Evolutionary conservation across 1,140 invertebrate genomes (phyloP).

Genomic region (Meloidogyne chitwoodi): DNA sequence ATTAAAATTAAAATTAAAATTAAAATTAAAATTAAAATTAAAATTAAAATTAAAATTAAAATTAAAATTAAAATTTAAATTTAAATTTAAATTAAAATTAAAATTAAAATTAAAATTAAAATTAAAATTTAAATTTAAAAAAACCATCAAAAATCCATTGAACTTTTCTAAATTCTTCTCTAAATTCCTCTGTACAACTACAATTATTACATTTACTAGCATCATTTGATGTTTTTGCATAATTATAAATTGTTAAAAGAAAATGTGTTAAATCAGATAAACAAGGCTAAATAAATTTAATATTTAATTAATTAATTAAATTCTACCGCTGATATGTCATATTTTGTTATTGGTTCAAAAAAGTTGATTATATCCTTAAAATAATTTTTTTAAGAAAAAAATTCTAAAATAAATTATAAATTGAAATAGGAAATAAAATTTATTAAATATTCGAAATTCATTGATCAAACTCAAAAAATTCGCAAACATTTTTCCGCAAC

Average conservation of each 20-base stretch:
- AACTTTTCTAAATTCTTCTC: slow-evolving; percentile 45
- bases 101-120: no score
- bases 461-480: no score
- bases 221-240: slow-evolving; percentile 50
- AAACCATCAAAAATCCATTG: slow-evolving; percentile 59
- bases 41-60: no score
- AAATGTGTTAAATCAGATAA: slow-evolving; percentile 52
- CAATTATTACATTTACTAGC: slow-evolving; percentile 49
- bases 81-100: no score
- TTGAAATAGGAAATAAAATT: no score
- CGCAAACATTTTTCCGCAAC: no score
- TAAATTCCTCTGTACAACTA: slow-evolving; percentile 45
- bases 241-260: slow-evolving; percentile 55
- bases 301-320: background rate
- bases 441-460: no score
- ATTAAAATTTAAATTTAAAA: background rate
- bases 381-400: background rate
- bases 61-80: no score
- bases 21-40: no score
- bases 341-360: slow-evolving; percentile 50
- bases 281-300: slow-evolving; percentile 34
- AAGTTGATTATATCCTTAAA: slow-evolving; percentile 46
- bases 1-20: no score
- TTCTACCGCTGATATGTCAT: slow-evolving; percentile 49
- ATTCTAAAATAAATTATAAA: no score